These are phyloP conservation scores for Drosophila persimilis DNA, from an alignment of 1,140 invertebrate species.

Conservation along the genomic window DNA sequence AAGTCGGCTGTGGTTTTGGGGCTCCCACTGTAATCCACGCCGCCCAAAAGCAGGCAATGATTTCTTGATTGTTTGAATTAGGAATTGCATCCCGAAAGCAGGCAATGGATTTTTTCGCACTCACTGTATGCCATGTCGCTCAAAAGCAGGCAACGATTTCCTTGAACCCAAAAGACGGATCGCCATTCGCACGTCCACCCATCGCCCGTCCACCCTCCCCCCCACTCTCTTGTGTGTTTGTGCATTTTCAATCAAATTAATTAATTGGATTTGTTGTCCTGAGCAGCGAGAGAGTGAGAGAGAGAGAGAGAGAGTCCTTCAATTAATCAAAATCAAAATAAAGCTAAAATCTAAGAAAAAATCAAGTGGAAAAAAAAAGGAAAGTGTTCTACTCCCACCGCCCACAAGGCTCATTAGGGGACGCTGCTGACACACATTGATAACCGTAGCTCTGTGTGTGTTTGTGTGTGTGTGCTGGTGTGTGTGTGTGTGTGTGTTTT, in stretches of 20 bases:
- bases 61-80: not conserved
- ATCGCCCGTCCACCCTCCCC: no score
- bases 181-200: not conserved
- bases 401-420: constrained; percentile 56
- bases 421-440: constrained; percentile 62
- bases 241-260: constrained; percentile 29
- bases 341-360: constrained; percentile 10
- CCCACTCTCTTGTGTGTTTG: not conserved
- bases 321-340: constrained; percentile 58
- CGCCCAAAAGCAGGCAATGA: no score
- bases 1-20: no score
- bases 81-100: no score
- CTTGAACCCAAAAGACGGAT: constrained; percentile 9
- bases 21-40: accelerated
- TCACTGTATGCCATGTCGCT: no score
- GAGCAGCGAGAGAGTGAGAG: constrained; percentile 2
- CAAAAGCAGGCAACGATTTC: constrained; percentile 12
- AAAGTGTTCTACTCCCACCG: not conserved
- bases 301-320: constrained; percentile 8
- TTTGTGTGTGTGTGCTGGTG: constrained; percentile 31
- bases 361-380: constrained; percentile 5
- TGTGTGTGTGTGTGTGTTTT: constrained; percentile 35
- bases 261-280: constrained; percentile 40
- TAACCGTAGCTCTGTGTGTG: constrained; percentile 28
- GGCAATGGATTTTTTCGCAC: no score